A percentile compares a stretch with the other conserved stretches of the same genome.
Evolutionary conservation across 2,888 invertebrate species (phyloP).

Genomic region (Meteorus cinctellus): DNA sequence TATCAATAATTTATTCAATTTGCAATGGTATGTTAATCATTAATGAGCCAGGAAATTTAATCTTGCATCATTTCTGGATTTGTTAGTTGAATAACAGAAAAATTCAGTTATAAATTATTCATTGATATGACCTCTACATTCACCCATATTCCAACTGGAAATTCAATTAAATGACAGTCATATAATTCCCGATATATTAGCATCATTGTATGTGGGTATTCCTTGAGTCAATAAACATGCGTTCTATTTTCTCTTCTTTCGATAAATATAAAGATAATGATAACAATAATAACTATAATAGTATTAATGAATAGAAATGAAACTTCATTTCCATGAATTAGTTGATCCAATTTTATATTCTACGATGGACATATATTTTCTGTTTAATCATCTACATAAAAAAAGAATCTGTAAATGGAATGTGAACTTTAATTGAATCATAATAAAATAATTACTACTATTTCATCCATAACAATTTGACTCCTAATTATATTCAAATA

Average conservation of each 20-base stretch:
- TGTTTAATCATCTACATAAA: background rate
- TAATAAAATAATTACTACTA: background rate
- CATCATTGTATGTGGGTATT: background rate
- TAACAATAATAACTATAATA: background rate
- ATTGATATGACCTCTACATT: background rate
- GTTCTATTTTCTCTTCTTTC: background rate
- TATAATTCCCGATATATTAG: background rate
- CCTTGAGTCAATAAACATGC: background rate
- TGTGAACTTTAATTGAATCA: background rate
- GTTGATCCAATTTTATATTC: background rate
- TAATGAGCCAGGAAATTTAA: background rate
- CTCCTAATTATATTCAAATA: background rate
- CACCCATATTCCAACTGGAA: background rate
- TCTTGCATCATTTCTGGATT: background rate
- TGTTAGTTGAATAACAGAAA: background rate
- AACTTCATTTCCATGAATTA: background rate
- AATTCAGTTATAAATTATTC: background rate
- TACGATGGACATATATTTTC: background rate
- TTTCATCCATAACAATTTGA: background rate
- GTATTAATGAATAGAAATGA: background rate
- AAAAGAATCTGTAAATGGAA: background rate
- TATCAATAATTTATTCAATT: background rate
- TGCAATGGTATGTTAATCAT: background rate
- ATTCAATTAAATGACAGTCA: background rate
- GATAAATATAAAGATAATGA: background rate